phyloP scores from a whole-genome alignment of 2,888 invertebrate species.

The Erebia ligea region DNA sequence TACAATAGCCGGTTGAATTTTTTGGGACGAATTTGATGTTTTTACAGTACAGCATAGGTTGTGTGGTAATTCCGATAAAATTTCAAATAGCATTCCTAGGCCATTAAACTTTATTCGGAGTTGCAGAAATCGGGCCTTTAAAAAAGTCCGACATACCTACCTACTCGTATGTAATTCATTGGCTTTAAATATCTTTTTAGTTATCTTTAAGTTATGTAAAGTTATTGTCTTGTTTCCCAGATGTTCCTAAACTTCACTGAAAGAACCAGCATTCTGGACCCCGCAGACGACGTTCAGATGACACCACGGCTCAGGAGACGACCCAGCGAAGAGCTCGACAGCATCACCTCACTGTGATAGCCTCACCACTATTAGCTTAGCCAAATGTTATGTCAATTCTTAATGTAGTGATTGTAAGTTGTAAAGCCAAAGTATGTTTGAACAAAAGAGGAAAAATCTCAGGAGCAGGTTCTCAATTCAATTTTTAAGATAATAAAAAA shows the following conservation, averaged over 20 bases:
- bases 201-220: too few relatives aligned
- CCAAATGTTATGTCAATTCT: background rate
- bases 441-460: background rate
- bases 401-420: background rate
- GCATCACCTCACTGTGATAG: conserved; percentile 59
- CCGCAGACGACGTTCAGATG: conserved; percentile 43
- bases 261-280: conserved; percentile 45
- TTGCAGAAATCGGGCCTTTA: too few relatives aligned
- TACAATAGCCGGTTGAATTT: too few relatives aligned
- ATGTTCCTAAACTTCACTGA: conserved; percentile 72
- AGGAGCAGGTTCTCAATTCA: background rate
- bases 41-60: too few relatives aligned
- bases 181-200: too few relatives aligned
- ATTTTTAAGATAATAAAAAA: background rate
- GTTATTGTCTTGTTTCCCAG: conserved; percentile 46
- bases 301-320: conserved; percentile 33
- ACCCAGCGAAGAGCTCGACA: conserved; percentile 51
- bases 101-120: too few relatives aligned
- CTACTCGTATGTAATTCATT: too few relatives aligned
- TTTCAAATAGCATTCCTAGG: too few relatives aligned
- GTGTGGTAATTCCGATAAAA: too few relatives aligned
- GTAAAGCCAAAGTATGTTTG: background rate
- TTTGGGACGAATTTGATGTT: too few relatives aligned
- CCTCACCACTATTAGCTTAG: background rate
- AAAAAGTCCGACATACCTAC: too few relatives aligned